Evolutionary conservation across 2,797 vertebrate species (phyloP), one percentile per base, ranked within the genome.

Genomic region (Pelodytes ibericus): DNA sequence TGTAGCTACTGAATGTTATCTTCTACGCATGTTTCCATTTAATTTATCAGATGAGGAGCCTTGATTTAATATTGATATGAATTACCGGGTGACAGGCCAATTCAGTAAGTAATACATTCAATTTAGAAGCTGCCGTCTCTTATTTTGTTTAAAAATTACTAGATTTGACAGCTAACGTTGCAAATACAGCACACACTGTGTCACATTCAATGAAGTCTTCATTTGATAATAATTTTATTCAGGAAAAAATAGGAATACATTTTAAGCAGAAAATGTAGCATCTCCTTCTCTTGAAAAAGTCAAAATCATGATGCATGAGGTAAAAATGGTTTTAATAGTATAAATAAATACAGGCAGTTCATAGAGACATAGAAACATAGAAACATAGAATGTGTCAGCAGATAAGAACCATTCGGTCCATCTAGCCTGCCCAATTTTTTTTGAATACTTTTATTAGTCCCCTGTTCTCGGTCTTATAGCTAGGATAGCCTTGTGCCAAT

Each of bases 211-310:
- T 77, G 51, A 77, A 71, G 51, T 44, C 39, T 64, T n/a, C 57
- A 56, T 71, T 60, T 77, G 49, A 76, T 77, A 49, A 80, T 81
- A 53, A 31, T 16, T 78, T 81, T 13, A 74, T 64, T 71, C 25
- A 70, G 62, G n/a, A n/a, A 44, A 75, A 85, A 82, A 81, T 44
- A 66, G 0, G 0, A 77, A 80, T 47, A 70, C 71, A 51, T 59
- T 79, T 70, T 59, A 75, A 63, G n/a, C 69, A 81, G 49, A 53
- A n/a, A 53, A 22, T 53, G 3, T 24, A 4, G n/a, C 7, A 22
- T 53, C 11, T 22, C 49, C 49, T 8, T 5, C 16, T 53, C 9
- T 2, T 22, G 49, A 5, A 24, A 39, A 4, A 22, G 4, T 20
- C 18, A 13, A 53, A 53, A 24, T 24, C 49, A 20, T 53, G 10